Evolutionary conservation across 1,140 invertebrate species (phyloP).

Genomic region (Calycopis cecrops): DNA sequence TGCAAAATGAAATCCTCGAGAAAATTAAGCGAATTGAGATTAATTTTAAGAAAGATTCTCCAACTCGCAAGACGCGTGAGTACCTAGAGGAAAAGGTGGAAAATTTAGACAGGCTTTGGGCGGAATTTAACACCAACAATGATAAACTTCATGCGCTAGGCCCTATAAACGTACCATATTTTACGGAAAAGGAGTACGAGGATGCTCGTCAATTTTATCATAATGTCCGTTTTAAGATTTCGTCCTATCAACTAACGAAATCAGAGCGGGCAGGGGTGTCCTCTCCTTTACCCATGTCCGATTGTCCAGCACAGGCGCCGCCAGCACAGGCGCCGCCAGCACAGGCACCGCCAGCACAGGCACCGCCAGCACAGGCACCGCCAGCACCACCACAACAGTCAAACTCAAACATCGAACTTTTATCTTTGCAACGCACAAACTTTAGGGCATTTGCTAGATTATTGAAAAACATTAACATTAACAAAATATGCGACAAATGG

Average conservation of each 20-base stretch:
- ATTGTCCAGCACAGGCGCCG: not conserved
- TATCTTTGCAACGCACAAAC: no score
- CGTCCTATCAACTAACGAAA: not conserved
- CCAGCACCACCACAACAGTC: not conserved
- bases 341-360: not conserved
- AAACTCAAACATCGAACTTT: no score
- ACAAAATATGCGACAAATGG: not conserved
- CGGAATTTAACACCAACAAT: slow-evolving; percentile 6
- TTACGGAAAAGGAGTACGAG: slow-evolving; percentile 1
- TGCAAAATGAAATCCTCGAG: slow-evolving; percentile 4
- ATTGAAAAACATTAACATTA: slow-evolving; percentile 1
- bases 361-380: not conserved
- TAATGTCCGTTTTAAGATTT: slow-evolving; percentile 3
- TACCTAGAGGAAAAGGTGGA: not conserved
- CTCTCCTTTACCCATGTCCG: no score
- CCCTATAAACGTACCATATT: not conserved
- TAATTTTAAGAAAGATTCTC: slow-evolving; percentile 1
- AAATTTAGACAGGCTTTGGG: not conserved
- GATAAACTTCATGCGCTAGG: not conserved
- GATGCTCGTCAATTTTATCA: slow-evolving; percentile 4
- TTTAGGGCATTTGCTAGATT: slow-evolving; percentile 9
- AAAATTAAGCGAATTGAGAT: not conserved
- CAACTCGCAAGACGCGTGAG: not conserved
- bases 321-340: not conserved
- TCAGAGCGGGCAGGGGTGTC: not conserved